Conservation (phyloP, 2,113 vertebrate species). For the Tamias sibiricus region DNA sequence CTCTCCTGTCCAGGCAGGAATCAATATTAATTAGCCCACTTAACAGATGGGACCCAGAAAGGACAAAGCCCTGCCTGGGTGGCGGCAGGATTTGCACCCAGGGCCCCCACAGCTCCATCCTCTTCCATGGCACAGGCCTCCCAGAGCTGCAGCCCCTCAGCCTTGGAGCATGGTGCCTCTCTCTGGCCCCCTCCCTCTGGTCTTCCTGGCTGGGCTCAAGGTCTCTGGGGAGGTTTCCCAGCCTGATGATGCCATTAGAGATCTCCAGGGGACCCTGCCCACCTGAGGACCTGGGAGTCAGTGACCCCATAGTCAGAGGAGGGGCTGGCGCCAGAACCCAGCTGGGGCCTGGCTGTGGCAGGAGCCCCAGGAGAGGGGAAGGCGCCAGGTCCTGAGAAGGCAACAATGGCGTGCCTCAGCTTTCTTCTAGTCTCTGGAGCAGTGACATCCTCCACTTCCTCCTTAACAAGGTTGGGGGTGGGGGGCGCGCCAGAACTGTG, state of each 20-base stretch:
- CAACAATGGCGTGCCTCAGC: slow-evolving; percentile 55
- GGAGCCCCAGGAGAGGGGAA: slow-evolving; percentile 54
- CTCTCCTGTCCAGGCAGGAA: not conserved
- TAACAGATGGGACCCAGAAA: slow-evolving; percentile 2
- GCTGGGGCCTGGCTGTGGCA: slow-evolving; percentile 64
- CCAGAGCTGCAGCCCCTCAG: not conserved
- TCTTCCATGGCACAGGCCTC: not conserved
- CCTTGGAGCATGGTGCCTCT: not conserved
- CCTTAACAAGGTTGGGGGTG: not conserved
- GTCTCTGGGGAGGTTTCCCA: slow-evolving; percentile 34
- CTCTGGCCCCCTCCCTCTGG: not conserved
- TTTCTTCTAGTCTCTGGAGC: not conserved
- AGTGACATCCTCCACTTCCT: not conserved
- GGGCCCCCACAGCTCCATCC: not conserved
- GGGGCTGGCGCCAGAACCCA: slow-evolving; percentile 61
- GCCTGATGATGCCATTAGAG: slow-evolving; percentile 63
- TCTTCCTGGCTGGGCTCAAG: not conserved
- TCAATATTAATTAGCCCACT: slow-evolving; percentile 47
- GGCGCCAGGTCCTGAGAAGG: slow-evolving; percentile 27
- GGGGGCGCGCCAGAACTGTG: not conserved
- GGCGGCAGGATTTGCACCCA: not conserved
- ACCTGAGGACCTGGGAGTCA: slow-evolving; percentile 53
- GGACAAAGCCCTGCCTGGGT: not conserved
- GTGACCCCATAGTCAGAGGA: not conserved
- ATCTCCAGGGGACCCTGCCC: slow-evolving; percentile 1